Evolutionary conservation across 2,797 vertebrate species (phyloP), one percentile per base, ranked within the genome.

Genomic region (Pipistrellus nathusii): DNA sequence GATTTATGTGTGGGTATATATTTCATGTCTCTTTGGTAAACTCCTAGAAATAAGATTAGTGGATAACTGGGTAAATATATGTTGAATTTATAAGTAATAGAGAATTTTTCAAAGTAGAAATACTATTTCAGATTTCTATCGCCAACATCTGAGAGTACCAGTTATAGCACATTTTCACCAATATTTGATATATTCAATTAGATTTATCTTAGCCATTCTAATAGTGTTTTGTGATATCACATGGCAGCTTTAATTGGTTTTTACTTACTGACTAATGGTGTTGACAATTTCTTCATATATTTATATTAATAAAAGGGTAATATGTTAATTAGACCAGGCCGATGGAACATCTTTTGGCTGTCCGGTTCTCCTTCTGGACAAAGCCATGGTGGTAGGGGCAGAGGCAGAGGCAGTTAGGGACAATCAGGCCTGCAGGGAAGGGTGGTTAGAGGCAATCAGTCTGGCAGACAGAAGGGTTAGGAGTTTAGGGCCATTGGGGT

Each of bases 321-420:
- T 30, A 14, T 13, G 25, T 5, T 27, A 13, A 59, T 27, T 59
- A 59, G 25, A 13, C 25, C 25, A 27, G 23, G 57, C 25, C 4
- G 0, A 59, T 10, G 11, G 2, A 5, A 27, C 25, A 13, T 59
- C 23, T 27, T 59, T 10, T 27, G 0, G 25, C 27, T 5, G 5
- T 59, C 25, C 25, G 5, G 4, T 59, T 11, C 57, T 59, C 25
- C 12, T 59, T 59, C 57, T 1, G 5, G 57, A 59, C 57, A 59
- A 30, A 59, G 25, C 25, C 25, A 59, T 1, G 2, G 25, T 59
- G 57, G 25, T 6, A 2, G 57, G 2, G 12, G 12, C 12, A 6
- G 25, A 59, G 57, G 57, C 25, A 57, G 12, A 59, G 23, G 10
- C 55, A 11, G 21, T 27, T 6, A 59, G 57, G 25, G 25, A 25